Conservation (phyloP, 2,797 vertebrate genomes). For the Todus mexicanus region DNA sequence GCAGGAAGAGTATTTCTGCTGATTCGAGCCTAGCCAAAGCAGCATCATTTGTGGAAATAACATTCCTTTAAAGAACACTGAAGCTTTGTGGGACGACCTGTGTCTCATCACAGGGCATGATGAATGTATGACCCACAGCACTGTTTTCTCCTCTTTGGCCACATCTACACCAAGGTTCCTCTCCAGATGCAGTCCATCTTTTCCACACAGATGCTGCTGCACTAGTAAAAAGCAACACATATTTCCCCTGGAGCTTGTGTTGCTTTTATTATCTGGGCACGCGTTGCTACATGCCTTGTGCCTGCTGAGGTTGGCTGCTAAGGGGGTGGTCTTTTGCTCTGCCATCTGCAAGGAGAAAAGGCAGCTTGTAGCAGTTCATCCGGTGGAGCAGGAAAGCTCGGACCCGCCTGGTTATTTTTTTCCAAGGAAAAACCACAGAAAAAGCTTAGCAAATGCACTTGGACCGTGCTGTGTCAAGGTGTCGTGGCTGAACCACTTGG, state of each 20-base stretch:
- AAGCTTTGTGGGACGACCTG: not conserved
- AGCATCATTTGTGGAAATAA: not conserved
- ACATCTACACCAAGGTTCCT: not conserved
- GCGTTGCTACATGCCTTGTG: accelerated
- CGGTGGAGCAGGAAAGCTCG: not conserved
- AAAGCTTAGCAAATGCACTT: not conserved
- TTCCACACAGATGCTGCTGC: not conserved
- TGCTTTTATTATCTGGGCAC: not conserved
- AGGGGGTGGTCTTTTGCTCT: not conserved
- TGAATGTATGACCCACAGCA: accelerated
- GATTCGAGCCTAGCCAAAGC: not conserved
- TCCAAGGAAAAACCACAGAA: not conserved
- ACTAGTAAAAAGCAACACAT: not conserved
- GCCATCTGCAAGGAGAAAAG: not conserved
- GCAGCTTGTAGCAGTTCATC: not conserved
- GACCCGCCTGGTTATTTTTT: not conserved
- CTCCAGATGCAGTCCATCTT: not conserved
- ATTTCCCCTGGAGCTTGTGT: not conserved
- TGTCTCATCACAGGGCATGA: accelerated
- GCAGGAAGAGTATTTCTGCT: not conserved
- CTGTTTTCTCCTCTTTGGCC: not conserved
- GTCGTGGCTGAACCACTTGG: not conserved
- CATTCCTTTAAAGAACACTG: not conserved
- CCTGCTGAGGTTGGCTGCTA: not conserved
- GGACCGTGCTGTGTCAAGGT: not conserved